Evolutionary conservation across 35 echinoderm and acorn worm species (phyloP).

Genomic region (Ophiothrix spiculata): DNA sequence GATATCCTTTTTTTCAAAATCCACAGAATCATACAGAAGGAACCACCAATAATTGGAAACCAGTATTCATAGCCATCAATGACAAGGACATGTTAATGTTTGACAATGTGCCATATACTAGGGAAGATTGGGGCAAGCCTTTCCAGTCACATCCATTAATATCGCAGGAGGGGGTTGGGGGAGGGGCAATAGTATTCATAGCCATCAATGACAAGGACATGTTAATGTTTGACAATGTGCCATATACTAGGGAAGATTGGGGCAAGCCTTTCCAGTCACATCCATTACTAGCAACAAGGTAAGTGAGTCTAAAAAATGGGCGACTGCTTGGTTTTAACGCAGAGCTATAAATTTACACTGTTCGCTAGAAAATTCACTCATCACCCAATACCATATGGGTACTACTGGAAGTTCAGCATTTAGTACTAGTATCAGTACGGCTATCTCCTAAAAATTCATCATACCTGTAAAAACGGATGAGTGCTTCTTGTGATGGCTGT

Average conservation of each 20-base stretch:
- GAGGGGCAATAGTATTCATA: constrained; percentile 90
- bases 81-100: constrained; percentile 90
- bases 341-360: no score
- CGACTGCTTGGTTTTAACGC: no score
- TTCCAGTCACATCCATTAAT: constrained; percentile 74
- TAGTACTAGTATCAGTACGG: no score
- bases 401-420: no score
- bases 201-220: constrained; percentile 85
- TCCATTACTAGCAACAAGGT: constrained; percentile 94
- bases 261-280: constrained; percentile 71
- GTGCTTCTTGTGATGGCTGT: no score
- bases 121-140: constrained; percentile 86
- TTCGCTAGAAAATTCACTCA: no score
- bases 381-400: no score
- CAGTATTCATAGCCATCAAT: constrained; percentile 86
- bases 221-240: constrained; percentile 93
- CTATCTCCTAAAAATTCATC: no score
- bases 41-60: constrained; percentile 67
- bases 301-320: no score
- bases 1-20: not conserved
- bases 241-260: constrained; percentile 94
- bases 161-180: constrained; percentile 27
- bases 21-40: constrained; percentile 68
- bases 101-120: constrained; percentile 91
- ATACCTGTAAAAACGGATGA: no score